Conservation (phyloP, 2,797 vertebrate species). For the Gorsachius magnificus region DNA sequence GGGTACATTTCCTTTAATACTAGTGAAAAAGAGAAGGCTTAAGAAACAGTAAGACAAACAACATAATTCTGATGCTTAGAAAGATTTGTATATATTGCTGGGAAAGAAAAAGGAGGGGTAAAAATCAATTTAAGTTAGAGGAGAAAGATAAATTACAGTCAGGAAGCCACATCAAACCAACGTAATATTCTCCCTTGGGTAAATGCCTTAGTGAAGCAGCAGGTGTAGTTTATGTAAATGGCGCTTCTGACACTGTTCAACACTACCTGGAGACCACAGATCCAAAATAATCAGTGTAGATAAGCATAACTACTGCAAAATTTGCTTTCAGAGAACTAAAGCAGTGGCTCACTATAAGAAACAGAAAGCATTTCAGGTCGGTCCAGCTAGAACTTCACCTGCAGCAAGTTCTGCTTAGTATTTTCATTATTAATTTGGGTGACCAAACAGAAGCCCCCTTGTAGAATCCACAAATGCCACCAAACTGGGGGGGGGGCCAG, state of each 20-base stretch:
- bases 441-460: not conserved
- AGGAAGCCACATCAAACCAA: not conserved
- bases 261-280: not conserved
- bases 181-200: not conserved
- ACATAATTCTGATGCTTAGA: not conserved
- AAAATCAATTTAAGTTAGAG: not conserved
- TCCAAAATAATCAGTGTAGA: not conserved
- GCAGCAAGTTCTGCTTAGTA: not conserved
- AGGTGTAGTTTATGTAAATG: not conserved
- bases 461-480: not conserved
- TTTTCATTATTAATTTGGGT: not conserved
- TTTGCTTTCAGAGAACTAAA: not conserved
- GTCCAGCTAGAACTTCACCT: not conserved
- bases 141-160: not conserved
- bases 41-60: not conserved
- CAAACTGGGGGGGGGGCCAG: rapidly evolving
- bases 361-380: not conserved
- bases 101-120: not conserved
- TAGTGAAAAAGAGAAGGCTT: not conserved
- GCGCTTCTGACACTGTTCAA: not conserved
- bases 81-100: not conserved
- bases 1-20: not conserved
- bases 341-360: not conserved
- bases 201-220: not conserved
- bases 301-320: not conserved